Base-by-base conservation (phyloP, 2,797 vertebrate species). In the Halcyon leucocephala region DNA sequence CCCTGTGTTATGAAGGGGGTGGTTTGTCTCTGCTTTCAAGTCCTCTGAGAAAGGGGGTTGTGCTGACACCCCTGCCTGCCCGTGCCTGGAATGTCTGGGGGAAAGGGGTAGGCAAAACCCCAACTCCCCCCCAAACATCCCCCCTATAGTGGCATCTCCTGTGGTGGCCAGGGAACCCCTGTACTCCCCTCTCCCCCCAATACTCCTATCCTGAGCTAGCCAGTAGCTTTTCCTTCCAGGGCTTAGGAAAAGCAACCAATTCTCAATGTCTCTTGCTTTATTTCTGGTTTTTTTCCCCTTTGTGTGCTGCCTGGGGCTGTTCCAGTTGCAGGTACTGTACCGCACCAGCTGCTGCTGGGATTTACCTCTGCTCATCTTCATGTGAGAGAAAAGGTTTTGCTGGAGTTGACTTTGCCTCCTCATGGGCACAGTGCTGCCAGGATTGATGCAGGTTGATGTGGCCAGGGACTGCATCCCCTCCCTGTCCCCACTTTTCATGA, bases 271-370 rank as follows among this genome's bases (percentile, higher is more conserved):
- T 95, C 80, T 94, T 95, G 69, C 71, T 92, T 95, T 86, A 77
- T 77, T 96, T 89, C 90, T 89, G 0, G 0, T 72, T 85, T 91
- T 83, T 70, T 51, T 70, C 18, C 46, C 26, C 66, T 92, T 72
- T 71, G 10, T 35, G 83, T 83, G 65, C 70, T 14, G 10, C 70
- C 46, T 57, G 97, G 97, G 85, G 79, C 93, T 72, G 90, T 95
- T 96, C 93, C 97, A 99, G 99, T 98, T 99, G 97, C 98, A 99
- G 99, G 98, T 99, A 98, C 95, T 49, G 97, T 94, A 82, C 82
- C 39, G 6, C 57, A 80, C 76, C 91, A 82, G 89, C 90, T 44
- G 58, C 83, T 79, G 83, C 94, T 72, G 90, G 81, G 49, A 33
- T 96, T 92, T 86, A 49, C 33, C 80, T 88, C 80, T 57, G 41